phyloP scores from a whole-genome alignment of 2,888 invertebrate species.

The Napeogenes sylphis region DNA sequence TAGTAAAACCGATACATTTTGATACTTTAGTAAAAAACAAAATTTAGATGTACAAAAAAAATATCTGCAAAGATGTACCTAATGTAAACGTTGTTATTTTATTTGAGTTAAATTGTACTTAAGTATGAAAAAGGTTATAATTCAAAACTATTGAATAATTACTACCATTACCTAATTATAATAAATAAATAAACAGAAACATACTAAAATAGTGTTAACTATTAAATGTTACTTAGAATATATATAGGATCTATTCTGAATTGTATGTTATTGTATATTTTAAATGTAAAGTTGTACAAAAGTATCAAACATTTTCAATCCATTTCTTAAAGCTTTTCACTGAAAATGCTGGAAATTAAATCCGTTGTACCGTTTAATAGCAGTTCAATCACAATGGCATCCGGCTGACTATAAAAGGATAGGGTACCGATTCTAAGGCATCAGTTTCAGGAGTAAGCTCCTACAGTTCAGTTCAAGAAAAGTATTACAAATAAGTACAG shows the following conservation, averaged over 20 bases:
- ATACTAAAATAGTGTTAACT: no score
- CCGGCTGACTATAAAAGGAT: constrained; percentile 55
- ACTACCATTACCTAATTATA: background rate
- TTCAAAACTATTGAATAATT: background rate
- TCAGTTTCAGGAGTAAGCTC: constrained; percentile 61
- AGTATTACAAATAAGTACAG: constrained; percentile 39
- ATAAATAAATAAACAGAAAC: background rate
- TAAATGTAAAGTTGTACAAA: background rate
- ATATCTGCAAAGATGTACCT: no score
- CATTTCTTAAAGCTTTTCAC: constrained; percentile 6
- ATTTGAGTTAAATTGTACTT: no score
- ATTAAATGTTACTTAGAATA: no score
- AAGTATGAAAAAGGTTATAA: background rate
- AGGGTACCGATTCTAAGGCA: constrained; percentile 31
- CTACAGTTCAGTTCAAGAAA: constrained; percentile 39
- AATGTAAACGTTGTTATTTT: no score
- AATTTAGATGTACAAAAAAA: no score
- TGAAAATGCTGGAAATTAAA: constrained; percentile 56
- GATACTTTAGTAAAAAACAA: constrained; percentile 38
- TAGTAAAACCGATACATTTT: constrained; percentile 30
- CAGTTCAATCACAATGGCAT: constrained; percentile 48
- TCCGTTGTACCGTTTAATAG: constrained; percentile 70
- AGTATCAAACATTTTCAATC: constrained; percentile 19
- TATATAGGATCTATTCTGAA: no score
- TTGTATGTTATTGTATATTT: no score